These are phyloP conservation scores for Myotis myotis DNA, from an alignment of 2,797 vertebrate species.

Conservation along the genomic window DNA sequence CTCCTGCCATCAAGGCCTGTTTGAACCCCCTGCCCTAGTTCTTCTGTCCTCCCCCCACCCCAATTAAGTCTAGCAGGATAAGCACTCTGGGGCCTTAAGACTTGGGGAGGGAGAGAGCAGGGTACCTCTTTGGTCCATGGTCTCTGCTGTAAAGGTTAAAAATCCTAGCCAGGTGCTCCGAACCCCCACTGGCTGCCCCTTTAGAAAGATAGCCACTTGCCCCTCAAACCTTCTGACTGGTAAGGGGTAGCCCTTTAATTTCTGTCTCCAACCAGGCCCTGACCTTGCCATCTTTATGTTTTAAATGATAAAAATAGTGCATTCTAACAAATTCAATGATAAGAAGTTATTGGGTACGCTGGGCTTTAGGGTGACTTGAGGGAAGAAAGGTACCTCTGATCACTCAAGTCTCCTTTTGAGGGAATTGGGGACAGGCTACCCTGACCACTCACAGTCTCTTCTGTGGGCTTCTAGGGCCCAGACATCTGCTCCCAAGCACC, in stretches of 20 bases:
- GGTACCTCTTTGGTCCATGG: neutral
- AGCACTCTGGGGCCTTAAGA: neutral
- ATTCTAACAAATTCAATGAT: neutral
- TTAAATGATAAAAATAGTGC: neutral
- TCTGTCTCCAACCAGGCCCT: neutral
- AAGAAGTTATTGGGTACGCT: neutral
- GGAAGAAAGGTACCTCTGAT: neutral
- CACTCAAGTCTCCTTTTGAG: neutral
- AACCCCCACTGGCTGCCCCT: neutral
- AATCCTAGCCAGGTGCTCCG: neutral
- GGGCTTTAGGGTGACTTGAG: neutral
- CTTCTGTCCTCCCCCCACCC: no score
- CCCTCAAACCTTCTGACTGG: neutral
- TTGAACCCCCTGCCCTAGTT: neutral
- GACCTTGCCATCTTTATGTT: neutral
- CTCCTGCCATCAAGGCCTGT: neutral
- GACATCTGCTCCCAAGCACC: neutral
- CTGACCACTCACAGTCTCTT: neutral
- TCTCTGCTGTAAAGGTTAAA: neutral
- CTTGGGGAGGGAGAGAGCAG: neutral
- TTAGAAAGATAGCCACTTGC: neutral
- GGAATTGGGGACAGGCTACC: neutral
- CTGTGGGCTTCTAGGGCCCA: neutral
- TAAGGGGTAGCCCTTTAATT: neutral
- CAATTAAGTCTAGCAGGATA: neutral